phyloP scores from a whole-genome alignment of 2,797 vertebrate species.

The Serranus cabrilla region DNA sequence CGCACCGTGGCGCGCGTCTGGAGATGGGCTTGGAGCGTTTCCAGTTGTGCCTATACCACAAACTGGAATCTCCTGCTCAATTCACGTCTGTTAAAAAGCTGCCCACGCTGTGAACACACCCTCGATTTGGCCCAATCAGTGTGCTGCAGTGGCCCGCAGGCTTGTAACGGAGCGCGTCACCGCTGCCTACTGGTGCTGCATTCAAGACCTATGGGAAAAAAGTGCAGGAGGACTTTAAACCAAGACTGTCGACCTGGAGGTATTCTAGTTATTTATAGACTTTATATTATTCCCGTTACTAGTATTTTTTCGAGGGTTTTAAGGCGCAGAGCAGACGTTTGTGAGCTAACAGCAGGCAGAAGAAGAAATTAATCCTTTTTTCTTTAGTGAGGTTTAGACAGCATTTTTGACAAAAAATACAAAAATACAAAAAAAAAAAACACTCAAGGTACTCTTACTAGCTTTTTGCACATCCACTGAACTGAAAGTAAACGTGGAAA shows the following conservation, averaged over 20 bases:
- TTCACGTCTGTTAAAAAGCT: slow-evolving; percentile 82
- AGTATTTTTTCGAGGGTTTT: neutral
- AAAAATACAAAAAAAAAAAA: neutral
- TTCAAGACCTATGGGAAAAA: slow-evolving; percentile 64
- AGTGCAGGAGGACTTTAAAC: slow-evolving; percentile 19
- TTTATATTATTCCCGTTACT: neutral
- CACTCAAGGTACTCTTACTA: neutral
- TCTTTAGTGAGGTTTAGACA: neutral
- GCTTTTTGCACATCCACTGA: neutral
- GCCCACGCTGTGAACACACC: slow-evolving; percentile 85
- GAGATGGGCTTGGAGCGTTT: slow-evolving; percentile 61
- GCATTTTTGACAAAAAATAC: neutral
- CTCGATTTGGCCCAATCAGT: slow-evolving; percentile 84
- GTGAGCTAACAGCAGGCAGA: neutral
- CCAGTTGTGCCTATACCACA: slow-evolving; percentile 74
- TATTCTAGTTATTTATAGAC: slow-evolving; percentile 8
- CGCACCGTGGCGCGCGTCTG: slow-evolving; percentile 61
- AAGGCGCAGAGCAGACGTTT: neutral
- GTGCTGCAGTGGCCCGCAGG: slow-evolving; percentile 71
- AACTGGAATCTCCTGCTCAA: slow-evolving; percentile 82
- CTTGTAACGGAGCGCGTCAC: slow-evolving; percentile 80
- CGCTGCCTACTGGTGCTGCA: slow-evolving; percentile 68
- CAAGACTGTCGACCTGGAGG: slow-evolving; percentile 1
- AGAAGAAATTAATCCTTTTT: neutral
- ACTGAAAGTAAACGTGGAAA: neutral